Evolutionary conservation across 2,888 invertebrate genomes (phyloP), one percentile per base, ranked within the genome.

Genomic region (Andrena fulva): DNA sequence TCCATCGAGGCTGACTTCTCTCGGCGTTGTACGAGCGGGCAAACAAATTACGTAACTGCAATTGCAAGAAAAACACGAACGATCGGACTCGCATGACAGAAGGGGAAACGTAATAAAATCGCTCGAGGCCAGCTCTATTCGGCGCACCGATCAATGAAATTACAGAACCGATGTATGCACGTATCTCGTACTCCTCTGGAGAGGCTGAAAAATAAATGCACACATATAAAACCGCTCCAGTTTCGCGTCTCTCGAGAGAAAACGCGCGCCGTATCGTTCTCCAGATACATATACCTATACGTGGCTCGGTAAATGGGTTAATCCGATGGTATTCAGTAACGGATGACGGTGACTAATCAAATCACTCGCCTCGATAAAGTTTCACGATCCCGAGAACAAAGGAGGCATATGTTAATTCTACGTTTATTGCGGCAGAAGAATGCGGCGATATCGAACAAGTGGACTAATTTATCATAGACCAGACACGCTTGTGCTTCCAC

Each of bases 141-240:
- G 62, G 27, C 20, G 73, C 42, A 31, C 73, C 73, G 77, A 82
- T 83, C 77, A 77, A 83, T 81, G 69, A 82, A 82, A 82, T 83
- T 81, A 77, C 81, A 73, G 56, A 77, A 70, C 73, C 66, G 69
- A 82, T 59, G 60, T 54, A 42, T 42, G 42, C 42, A 31, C 69
- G 63, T 50, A 60, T 63, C 35, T 59, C 33, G 62, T 10, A 62
- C 56, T 56, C 33, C 50, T 27, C n/a, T 16, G 10, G 20, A 29
- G 69, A 48, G 50, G 12, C 42, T 42, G 42, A 29, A 33, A 50
- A 42, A 12, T 8, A 75, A 76, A 66, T 31, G 16, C 16, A 42
- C 42, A 67, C 12, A 52, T 64, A 56, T 56, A 59, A 59, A 69
- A 73, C 50, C 56, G 70, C 62, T 80, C 64, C 27, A 68, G 74